phyloP scores from a whole-genome alignment of 1,140 invertebrate genomes.

The Trialeurodes vaporariorum region DNA sequence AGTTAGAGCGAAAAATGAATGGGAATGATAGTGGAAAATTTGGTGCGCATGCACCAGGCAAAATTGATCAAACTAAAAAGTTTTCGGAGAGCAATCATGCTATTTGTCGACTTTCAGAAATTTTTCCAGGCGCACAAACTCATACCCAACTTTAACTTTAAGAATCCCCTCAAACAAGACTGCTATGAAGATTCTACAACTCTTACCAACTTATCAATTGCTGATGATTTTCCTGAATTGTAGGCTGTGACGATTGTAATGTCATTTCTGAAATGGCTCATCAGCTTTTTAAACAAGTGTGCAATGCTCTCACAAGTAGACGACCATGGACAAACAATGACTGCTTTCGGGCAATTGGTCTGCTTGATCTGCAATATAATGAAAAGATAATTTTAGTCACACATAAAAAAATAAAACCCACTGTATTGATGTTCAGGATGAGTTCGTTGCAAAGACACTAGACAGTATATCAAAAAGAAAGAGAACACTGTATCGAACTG shows the following conservation, averaged over 20 bases:
- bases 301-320: background rate
- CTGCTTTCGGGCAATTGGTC: background rate
- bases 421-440: no score
- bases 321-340: conserved; percentile 1
- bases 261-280: background rate
- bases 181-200: background rate
- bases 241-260: background rate
- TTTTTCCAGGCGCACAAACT: no score
- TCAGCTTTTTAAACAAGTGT: background rate
- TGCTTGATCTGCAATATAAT: background rate
- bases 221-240: background rate
- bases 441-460: no score
- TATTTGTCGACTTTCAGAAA: no score
- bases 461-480: no score
- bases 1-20: no score
- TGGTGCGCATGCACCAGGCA: background rate
- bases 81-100: background rate
- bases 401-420: no score
- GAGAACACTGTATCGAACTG: no score
- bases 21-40: no score
- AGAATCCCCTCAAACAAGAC: no score
- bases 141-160: no score
- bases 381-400: no score
- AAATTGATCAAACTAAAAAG: background rate
- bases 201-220: background rate